Conservation (phyloP, 2,113 vertebrate genomes). For the Alouatta palliata region DNA sequence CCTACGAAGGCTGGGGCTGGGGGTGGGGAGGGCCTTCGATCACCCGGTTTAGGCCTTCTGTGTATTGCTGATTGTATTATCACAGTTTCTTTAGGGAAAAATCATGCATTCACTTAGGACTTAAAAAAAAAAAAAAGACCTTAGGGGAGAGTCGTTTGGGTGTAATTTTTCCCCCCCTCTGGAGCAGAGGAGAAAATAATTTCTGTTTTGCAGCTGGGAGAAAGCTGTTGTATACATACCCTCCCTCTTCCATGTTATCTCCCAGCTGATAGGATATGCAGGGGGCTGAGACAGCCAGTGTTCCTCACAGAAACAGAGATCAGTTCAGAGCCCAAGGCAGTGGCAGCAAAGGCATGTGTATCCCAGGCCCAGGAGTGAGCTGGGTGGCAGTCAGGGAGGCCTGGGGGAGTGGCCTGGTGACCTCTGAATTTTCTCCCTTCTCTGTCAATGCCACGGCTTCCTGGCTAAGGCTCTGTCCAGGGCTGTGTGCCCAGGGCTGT, state of each 20-base stretch:
- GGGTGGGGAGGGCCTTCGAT: conserved; percentile 19
- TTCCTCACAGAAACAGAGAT: neutral
- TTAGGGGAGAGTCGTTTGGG: conserved; percentile 46
- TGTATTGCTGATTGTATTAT: conserved; percentile 39
- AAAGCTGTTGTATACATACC: neutral
- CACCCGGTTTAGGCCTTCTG: neutral
- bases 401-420: neutral
- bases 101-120: conserved; percentile 33
- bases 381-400: neutral
- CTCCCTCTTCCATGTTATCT: conserved; percentile 42
- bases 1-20: neutral
- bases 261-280: conserved; percentile 16
- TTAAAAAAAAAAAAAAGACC: conserved; percentile 1
- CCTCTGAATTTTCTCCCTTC: neutral
- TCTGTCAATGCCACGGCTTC: neutral
- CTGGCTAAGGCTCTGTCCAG: neutral
- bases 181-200: neutral
- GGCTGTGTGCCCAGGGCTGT: neutral
- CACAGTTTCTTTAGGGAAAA: conserved; percentile 67
- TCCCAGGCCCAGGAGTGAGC: neutral
- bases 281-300: neutral
- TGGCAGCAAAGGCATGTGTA: neutral
- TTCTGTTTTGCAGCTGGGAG: conserved; percentile 57
- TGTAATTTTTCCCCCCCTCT: neutral
- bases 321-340: neutral